Conservation (phyloP, 37 sponge, comb jelly and placozoan genomes). For the Beroe ovata region DNA sequence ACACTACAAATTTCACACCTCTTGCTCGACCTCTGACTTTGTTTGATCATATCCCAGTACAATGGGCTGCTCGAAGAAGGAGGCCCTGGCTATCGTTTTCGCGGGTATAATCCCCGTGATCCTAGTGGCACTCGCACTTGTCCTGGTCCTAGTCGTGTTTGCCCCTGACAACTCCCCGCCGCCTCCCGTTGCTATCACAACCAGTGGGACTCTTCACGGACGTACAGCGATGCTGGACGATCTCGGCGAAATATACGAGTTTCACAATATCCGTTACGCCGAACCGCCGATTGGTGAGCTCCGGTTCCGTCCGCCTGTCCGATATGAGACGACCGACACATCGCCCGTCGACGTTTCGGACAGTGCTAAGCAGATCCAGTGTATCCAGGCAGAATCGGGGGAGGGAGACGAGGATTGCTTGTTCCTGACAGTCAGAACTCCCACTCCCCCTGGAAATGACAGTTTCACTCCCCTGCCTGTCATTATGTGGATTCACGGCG, state of each 20-base stretch:
- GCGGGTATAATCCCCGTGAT: neutral
- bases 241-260: neutral
- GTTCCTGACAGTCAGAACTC: neutral
- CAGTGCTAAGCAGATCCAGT: neutral
- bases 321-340: neutral
- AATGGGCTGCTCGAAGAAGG: neutral
- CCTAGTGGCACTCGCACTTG: neutral
- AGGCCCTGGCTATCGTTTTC: neutral
- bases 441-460: neutral
- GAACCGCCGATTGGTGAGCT: neutral
- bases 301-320: constrained; percentile 33
- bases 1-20: no score
- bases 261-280: constrained; percentile 17
- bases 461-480: neutral
- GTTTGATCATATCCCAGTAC: no score
- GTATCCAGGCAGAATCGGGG: constrained; percentile 27
- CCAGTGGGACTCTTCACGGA: neutral
- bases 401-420: constrained; percentile 44
- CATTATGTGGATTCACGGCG: constrained; percentile 43
- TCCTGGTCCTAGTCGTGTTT: neutral
- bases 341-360: neutral
- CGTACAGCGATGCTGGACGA: neutral
- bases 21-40: no score
- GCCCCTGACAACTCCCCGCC: neutral
- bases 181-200: neutral